phyloP scores from a whole-genome alignment of 1,140 invertebrate genomes.

The Bombus haemorrhoidalis region DNA sequence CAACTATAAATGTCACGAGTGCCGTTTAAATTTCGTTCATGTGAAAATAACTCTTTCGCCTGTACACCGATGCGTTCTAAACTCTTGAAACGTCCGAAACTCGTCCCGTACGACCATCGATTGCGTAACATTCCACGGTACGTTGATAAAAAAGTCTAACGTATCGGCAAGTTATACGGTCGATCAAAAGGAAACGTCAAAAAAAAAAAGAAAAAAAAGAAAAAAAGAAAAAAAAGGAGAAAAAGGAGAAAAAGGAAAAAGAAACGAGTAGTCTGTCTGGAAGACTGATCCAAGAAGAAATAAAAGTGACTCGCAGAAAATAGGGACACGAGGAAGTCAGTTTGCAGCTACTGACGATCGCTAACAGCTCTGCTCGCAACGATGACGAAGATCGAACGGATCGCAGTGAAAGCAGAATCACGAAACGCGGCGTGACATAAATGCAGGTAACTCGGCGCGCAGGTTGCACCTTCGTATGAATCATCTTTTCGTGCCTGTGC shows the following conservation, averaged over 20 bases:
- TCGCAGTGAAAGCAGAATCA: slow-evolving; percentile 68
- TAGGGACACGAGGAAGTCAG: neutral
- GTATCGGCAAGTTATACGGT: no score
- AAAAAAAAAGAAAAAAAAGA: no score
- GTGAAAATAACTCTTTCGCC: neutral
- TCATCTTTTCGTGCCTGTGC: slow-evolving; percentile 44
- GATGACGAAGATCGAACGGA: slow-evolving; percentile 38
- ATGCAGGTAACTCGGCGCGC: slow-evolving; percentile 32
- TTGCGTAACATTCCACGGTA: neutral
- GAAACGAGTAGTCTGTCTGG: no score
- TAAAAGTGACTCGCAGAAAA: neutral
- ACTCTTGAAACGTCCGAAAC: neutral
- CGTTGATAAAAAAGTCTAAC: neutral
- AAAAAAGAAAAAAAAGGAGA: no score
- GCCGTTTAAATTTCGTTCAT: neutral
- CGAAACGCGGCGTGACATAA: slow-evolving; percentile 44
- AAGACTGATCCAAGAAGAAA: neutral
- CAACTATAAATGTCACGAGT: neutral
- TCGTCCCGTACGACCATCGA: no score
- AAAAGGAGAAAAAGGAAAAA: no score
- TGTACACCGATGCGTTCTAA: neutral
- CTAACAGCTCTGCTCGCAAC: neutral
- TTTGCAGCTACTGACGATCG: neutral
- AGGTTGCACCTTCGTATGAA: slow-evolving; percentile 53
- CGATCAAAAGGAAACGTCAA: neutral